phyloP scores from a whole-genome alignment of 2,797 vertebrate genomes.

The Glyptemys insculpta region DNA sequence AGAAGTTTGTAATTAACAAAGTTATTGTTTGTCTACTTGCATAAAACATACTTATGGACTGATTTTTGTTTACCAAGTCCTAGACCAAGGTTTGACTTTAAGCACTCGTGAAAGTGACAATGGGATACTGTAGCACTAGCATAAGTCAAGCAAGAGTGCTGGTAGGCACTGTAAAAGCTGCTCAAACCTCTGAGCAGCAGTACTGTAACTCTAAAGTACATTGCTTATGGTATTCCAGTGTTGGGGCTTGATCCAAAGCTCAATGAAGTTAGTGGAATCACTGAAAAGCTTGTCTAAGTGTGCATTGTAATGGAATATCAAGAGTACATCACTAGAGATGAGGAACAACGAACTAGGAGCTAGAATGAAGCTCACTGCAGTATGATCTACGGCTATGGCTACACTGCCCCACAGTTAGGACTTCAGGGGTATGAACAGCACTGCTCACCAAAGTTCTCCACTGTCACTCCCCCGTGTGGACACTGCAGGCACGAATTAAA shows the following conservation, averaged over 20 bases:
- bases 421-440: neutral
- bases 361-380: neutral
- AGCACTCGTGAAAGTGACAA: constrained; percentile 28
- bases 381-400: too few relatives aligned
- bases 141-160: constrained; percentile 43
- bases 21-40: constrained; percentile 47
- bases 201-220: neutral
- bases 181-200: neutral
- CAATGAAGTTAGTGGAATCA: neutral
- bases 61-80: constrained; percentile 22
- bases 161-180: constrained; percentile 24
- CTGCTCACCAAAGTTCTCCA: neutral
- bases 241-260: neutral
- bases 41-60: constrained; percentile 25
- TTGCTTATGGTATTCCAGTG: neutral
- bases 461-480: too few relatives aligned
- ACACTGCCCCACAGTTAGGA: too few relatives aligned
- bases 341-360: neutral
- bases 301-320: neutral
- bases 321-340: neutral
- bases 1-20: constrained; percentile 15
- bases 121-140: neutral
- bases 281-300: neutral
- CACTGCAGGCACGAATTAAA: too few relatives aligned
- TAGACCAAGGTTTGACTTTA: constrained; percentile 29